Percentiles rank a stretch among this genome's conserved stretches.
Evolutionary conservation across 2,113 vertebrate genomes (phyloP).

Genomic region (Peromyscus polionotus): DNA sequence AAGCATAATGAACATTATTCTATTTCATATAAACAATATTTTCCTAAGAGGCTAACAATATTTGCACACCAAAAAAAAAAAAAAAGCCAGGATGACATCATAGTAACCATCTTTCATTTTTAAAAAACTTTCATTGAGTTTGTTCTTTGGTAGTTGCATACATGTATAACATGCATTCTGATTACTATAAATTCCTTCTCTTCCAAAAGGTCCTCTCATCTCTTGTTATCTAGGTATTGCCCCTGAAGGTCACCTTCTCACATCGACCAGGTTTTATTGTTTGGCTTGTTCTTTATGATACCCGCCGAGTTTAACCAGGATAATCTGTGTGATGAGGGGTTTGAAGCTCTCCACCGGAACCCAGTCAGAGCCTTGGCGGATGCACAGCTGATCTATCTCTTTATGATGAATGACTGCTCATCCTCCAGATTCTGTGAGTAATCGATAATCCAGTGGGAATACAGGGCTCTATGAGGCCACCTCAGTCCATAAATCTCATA

Average conservation of each 20-base stretch:
- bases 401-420: no score
- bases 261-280: not conserved
- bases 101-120: slow-evolving; percentile 36
- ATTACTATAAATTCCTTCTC: not conserved
- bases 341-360: no score
- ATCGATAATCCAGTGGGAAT: not conserved
- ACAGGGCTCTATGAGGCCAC: not conserved
- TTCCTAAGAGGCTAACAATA: not conserved
- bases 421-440: not conserved
- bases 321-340: not conserved
- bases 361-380: not conserved
- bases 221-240: not conserved
- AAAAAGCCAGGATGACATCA: slow-evolving; percentile 2
- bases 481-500: not conserved
- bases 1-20: slow-evolving; percentile 21
- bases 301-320: not conserved
- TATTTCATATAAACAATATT: not conserved
- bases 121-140: not conserved
- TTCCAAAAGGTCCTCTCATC: no score
- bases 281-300: not conserved
- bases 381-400: not conserved
- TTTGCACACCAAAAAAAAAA: not conserved
- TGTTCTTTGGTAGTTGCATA: not conserved
- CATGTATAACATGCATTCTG: not conserved
- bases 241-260: not conserved